Evolutionary conservation across 2,888 invertebrate genomes (phyloP), one percentile per base, ranked within the genome.

Genomic region (Thymelicus sylvestris): DNA sequence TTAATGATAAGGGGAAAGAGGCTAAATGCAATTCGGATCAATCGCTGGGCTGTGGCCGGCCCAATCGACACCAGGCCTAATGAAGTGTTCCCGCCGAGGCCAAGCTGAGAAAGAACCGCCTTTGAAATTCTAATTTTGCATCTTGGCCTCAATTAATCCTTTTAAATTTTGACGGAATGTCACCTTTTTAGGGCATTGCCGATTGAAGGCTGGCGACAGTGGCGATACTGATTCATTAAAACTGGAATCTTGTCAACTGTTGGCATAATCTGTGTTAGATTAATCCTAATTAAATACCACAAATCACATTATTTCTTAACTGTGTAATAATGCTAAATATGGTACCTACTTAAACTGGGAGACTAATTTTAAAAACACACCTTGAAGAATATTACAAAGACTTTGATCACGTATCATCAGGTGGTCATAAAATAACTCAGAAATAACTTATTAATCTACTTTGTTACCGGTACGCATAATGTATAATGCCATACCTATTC

Each of bases 1-100:
- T 89, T 87, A 83, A 87, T 88, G 85, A 83, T 82, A 79, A 82
- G 79, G 80, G 74, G 81, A 80, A 83, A 79, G 72, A 74, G 72
- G 74, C 78, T 79, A 59, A 81, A 83, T 75, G 79, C 76, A 76
- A 77, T 74, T 72, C 75, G 72, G 72, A 61, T 72, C 71, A 75
- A 72, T 79, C 74, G 76, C 52, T 19, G 75, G 79, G 85, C 39
- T 50, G 19, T 52, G 39, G 57, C 68, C 63, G 57, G 64, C 6
- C 69, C 69, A 89, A 89, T 89, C 86, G 86, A 89, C 89, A 89
- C 88, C 86, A 83, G 76, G 71, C 71, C 83, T 88, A 89, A 89
- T 88, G 82, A 89, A 86, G 85, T 74, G 79, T 84, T 84, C 81
- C 79, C 76, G 80, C 78, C 82, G 82, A 79, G 73, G 73, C 83